phyloP scores from a whole-genome alignment of 2,888 invertebrate species.

The Drosophila anomalipes region DNA sequence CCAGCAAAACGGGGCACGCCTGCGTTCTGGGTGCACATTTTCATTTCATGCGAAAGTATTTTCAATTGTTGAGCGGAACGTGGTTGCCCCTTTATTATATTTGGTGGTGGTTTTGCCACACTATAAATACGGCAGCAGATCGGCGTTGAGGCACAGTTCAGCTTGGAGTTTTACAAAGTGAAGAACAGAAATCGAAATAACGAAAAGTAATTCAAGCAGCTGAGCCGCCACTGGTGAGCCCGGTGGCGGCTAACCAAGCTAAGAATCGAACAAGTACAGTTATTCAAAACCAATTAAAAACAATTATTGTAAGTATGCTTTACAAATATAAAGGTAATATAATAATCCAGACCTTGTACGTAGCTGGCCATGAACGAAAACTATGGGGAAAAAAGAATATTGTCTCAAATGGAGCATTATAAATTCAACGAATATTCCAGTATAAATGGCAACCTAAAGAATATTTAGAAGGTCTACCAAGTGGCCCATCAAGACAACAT shows the following conservation, averaged over 20 bases:
- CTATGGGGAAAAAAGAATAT: neutral
- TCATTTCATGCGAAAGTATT: slow-evolving; percentile 74
- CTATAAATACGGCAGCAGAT: slow-evolving; percentile 66
- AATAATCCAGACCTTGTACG: slow-evolving; percentile 1
- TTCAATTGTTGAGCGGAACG: slow-evolving; percentile 47
- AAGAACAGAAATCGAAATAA: slow-evolving; percentile 25
- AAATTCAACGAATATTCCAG: neutral
- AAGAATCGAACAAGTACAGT: slow-evolving; percentile 10
- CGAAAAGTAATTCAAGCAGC: slow-evolving; percentile 8
- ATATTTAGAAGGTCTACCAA: neutral
- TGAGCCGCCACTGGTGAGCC: slow-evolving; percentile 55
- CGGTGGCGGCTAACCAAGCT: slow-evolving; percentile 54
- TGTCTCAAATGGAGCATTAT: neutral
- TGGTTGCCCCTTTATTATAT: slow-evolving; percentile 15
- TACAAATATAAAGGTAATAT: neutral
- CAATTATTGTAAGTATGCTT: slow-evolving; percentile 29
- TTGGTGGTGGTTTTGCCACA: slow-evolving; percentile 64
- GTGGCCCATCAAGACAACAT: neutral
- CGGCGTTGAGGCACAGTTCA: slow-evolving; percentile 59
- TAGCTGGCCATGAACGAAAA: slow-evolving; percentile 3
- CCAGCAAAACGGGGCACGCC: slow-evolving; percentile 60
- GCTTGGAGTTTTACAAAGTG: slow-evolving; percentile 40
- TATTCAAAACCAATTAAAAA: neutral
- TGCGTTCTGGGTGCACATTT: slow-evolving; percentile 62
- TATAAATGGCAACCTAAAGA: neutral